Evolutionary conservation across 2,888 invertebrate species (phyloP), one percentile per base, ranked within the genome.

Genomic region (Graphium colonna): DNA sequence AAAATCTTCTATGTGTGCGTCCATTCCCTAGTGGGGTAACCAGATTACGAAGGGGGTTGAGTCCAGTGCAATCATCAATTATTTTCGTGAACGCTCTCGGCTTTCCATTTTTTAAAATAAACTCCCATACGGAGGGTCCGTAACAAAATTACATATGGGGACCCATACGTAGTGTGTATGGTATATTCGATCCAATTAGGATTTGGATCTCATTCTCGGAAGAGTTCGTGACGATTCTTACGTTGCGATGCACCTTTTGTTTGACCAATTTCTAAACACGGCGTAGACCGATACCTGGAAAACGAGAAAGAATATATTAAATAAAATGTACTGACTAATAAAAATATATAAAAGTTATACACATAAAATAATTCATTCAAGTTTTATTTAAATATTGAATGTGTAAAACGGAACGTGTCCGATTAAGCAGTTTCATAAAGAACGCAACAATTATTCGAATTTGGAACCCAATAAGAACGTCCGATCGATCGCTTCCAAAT

Each of bases 31-130:
- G 75, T 67, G 71, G 69, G 82, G 84, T 85, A 82, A 82, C 61
- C 68, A n/a, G n/a, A n/a, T n/a, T n/a, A n/a, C n/a, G n/a, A n/a
- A 79, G 80, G 75, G 82, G 79, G 79, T 75, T 76, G 82, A 73
- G 73, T 77, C 77, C 76, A 67, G 73, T 73, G 65, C 65, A 68
- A 73, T 69, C 82, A 83, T 85, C 83, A 86, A 86, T 87, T 85
- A 88, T 86, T 76, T 77, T 78, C 70, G 71, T 75, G 78, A 79
- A 73, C 69, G 72, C 72, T 74, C 74, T 68, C 73, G 59, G 77
- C 78, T 82, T 81, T 80, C 79, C 82, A 80, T 83, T 86, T 87
- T 87, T 87, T 84, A 72, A 85, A 86, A 86, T 84, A 86, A 83
- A 83, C 82, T 71, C 64, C 65, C 61, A 65, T 66, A 62, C 66